phyloP scores from a whole-genome alignment of 2,797 vertebrate genomes.

The Morelia viridis region DNA sequence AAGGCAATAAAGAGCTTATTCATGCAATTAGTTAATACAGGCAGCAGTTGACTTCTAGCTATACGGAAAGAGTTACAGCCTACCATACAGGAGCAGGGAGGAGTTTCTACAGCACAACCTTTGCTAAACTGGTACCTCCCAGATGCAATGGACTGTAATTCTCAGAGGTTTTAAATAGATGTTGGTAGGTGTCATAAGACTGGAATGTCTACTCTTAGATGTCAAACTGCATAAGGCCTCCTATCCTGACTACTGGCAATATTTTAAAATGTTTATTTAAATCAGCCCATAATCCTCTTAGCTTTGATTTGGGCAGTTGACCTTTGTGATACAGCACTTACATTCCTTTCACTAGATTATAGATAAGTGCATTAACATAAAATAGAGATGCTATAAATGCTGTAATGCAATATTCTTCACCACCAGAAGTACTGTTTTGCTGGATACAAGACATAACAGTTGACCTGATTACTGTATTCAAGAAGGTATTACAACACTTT shows the following conservation, averaged over 20 bases:
- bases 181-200: not conserved
- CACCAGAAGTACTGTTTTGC: not conserved
- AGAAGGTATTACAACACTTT: not conserved
- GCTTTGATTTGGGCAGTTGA: conserved; percentile 51
- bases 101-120: not conserved
- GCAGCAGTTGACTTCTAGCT: not conserved
- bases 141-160: not conserved
- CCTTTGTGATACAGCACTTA: conserved; percentile 42
- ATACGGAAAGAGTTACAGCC: not conserved
- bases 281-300: conserved; percentile 64
- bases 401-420: conserved; percentile 23
- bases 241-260: conserved; percentile 31
- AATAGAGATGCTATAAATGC: conserved; percentile 38
- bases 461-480: not conserved
- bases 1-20: not conserved
- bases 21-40: not conserved
- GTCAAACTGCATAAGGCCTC: not conserved
- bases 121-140: not conserved
- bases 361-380: conserved; percentile 60
- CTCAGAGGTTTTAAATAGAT: not conserved
- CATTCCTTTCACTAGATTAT: conserved; percentile 45
- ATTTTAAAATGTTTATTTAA: conserved; percentile 58
- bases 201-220: not conserved
- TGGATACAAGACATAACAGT: not conserved
- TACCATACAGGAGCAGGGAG: not conserved